Conservation (phyloP, 2,888 invertebrate species). For the Mactromeris polynyma region DNA sequence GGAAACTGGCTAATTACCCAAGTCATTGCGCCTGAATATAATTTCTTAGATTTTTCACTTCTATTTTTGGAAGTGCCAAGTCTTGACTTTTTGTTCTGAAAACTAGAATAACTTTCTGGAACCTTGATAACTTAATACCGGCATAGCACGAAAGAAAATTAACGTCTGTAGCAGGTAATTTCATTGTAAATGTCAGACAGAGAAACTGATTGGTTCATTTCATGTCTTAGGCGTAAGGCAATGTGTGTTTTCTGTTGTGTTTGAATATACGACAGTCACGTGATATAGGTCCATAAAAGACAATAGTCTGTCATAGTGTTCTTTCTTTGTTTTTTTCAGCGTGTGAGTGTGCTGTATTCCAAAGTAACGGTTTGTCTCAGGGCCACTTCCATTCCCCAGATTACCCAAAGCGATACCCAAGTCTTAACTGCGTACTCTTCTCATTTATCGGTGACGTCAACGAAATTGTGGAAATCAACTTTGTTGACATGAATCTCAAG, state of each 20-base stretch:
- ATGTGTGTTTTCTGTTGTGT: constrained; percentile 9
- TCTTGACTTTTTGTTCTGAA: too few relatives aligned
- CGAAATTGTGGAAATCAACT: constrained; percentile 94
- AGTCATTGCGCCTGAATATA: too few relatives aligned
- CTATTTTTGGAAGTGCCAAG: too few relatives aligned
- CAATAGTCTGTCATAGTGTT: not conserved
- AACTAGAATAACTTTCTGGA: not conserved
- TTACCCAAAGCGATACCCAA: constrained; percentile 93
- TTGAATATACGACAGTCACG: not conserved
- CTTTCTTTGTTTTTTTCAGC: constrained; percentile 89
- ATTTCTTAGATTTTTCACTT: too few relatives aligned
- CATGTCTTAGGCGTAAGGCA: not conserved
- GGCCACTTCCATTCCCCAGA: constrained; percentile 95
- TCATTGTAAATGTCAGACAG: not conserved
- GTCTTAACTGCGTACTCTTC: constrained; percentile 94
- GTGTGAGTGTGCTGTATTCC: constrained; percentile 94
- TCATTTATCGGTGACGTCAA: constrained; percentile 93
- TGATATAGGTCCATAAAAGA: not conserved
- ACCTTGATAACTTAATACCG: not conserved
- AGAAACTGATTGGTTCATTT: not conserved
- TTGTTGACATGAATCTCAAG: constrained; percentile 93
- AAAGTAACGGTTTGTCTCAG: constrained; percentile 92
- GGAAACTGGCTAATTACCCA: too few relatives aligned
- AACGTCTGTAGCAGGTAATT: not conserved
- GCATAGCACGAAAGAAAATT: not conserved